Conservation (phyloP, 2,888 invertebrate species). For the Pantelozetes paolii region DNA sequence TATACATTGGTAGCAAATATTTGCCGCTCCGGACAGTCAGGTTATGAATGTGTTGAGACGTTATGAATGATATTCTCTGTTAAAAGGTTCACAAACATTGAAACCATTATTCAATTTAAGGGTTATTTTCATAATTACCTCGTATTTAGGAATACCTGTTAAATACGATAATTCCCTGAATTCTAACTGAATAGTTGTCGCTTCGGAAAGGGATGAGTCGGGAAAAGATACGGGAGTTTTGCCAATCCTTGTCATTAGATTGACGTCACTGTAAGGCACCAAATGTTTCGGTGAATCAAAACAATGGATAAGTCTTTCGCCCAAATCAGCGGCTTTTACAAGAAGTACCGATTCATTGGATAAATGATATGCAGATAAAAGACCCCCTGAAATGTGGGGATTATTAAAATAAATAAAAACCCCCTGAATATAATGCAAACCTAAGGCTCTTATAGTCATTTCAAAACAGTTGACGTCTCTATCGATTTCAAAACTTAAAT, state of each 20-base stretch:
- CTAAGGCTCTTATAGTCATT: constrained; percentile 78
- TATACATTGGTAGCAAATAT: constrained; percentile 87
- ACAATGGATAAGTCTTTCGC: constrained; percentile 78
- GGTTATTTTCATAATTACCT: no score
- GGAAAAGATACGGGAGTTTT: constrained; percentile 95
- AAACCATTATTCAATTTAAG: constrained; percentile 16
- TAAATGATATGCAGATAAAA: constrained; percentile 85
- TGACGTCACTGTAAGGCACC: constrained; percentile 88
- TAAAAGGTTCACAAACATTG: neutral
- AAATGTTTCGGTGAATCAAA: constrained; percentile 82
- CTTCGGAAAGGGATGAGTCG: constrained; percentile 93
- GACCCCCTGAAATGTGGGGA: constrained; percentile 80
- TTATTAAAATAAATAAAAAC: no score
- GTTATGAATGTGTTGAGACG: constrained; percentile 82
- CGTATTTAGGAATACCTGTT: constrained; percentile 61
- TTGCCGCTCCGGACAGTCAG: constrained; percentile 77
- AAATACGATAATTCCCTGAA: constrained; percentile 83
- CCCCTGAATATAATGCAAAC: neutral
- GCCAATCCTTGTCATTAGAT: constrained; percentile 76
- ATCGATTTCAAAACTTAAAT: constrained; percentile 74
- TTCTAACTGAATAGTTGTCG: constrained; percentile 92
- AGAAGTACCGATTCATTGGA: constrained; percentile 68
- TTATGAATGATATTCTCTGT: constrained; percentile 69
- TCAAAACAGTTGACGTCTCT: constrained; percentile 95
- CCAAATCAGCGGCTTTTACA: constrained; percentile 80